phyloP scores from a whole-genome alignment of 2,888 invertebrate species.

The Dryomyza anilis region DNA sequence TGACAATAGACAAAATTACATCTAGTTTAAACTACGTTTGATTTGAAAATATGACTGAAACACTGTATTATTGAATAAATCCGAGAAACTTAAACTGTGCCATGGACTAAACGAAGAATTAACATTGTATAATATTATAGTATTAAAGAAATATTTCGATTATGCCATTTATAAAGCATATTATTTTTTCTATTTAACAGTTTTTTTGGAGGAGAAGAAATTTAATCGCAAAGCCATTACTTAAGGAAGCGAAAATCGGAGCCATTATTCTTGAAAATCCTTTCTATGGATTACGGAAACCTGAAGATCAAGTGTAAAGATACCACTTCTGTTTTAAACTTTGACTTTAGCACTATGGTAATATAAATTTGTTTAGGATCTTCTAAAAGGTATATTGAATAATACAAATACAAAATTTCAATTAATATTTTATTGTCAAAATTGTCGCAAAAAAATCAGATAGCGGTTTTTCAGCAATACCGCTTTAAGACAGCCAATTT shows the following conservation, averaged over 20 bases:
- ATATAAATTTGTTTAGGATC: background rate
- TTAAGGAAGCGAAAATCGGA: slow-evolving; percentile 88
- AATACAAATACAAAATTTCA: too few species aligned
- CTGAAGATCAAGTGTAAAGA: slow-evolving; percentile 80
- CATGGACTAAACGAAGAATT: background rate
- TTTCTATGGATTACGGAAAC: slow-evolving; percentile 89
- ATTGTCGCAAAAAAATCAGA: too few species aligned
- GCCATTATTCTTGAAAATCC: slow-evolving; percentile 97
- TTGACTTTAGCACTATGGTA: slow-evolving; percentile 1
- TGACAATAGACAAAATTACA: too few species aligned
- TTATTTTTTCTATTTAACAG: slow-evolving; percentile 62
- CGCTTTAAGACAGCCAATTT: too few species aligned
- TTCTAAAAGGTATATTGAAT: too few species aligned
- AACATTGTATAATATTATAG: too few species aligned
- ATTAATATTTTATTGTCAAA: too few species aligned
- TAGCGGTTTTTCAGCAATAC: too few species aligned
- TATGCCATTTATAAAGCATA: too few species aligned
- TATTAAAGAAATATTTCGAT: too few species aligned
- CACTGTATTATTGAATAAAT: background rate
- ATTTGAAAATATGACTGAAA: too few species aligned
- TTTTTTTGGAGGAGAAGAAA: slow-evolving; percentile 89
- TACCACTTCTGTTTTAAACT: slow-evolving; percentile 4
- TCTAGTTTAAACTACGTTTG: too few species aligned
- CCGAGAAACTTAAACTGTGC: background rate
- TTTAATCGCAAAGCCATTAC: slow-evolving; percentile 87